Percentiles rank a stretch among this genome's conserved stretches.
Conservation (phyloP, 2,113 vertebrate species). For the Podocnemis expansa region DNA sequence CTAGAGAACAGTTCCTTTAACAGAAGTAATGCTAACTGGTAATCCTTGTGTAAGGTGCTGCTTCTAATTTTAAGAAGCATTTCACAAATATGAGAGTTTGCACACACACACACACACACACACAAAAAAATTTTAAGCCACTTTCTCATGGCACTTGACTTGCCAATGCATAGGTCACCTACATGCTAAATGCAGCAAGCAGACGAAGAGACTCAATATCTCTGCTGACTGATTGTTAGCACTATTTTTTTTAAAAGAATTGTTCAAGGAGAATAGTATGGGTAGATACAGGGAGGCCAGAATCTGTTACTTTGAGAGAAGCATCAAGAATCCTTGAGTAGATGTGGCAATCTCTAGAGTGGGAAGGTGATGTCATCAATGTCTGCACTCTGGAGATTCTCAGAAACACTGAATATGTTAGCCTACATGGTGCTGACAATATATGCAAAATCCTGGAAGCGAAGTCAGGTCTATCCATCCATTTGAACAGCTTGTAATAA, state of each 20-base stretch:
- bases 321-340: background rate
- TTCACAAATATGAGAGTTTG: background rate
- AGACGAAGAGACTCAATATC: background rate
- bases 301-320: background rate
- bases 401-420: background rate
- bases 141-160: background rate
- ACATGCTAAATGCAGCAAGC: background rate
- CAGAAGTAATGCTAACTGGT: too few species aligned
- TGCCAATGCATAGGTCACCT: background rate
- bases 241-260: background rate
- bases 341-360: background rate
- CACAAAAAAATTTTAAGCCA: background rate
- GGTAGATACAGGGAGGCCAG: background rate
- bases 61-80: background rate
- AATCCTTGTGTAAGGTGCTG: background rate
- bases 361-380: background rate
- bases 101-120: too few species aligned
- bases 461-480: background rate
- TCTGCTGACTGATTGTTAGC: background rate
- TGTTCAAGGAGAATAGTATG: background rate
- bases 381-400: background rate
- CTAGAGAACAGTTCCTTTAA: background rate
- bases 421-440: background rate
- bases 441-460: background rate
- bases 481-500: background rate